phyloP scores from a whole-genome alignment of 2,888 invertebrate species.

The Chydorus sphaericus region DNA sequence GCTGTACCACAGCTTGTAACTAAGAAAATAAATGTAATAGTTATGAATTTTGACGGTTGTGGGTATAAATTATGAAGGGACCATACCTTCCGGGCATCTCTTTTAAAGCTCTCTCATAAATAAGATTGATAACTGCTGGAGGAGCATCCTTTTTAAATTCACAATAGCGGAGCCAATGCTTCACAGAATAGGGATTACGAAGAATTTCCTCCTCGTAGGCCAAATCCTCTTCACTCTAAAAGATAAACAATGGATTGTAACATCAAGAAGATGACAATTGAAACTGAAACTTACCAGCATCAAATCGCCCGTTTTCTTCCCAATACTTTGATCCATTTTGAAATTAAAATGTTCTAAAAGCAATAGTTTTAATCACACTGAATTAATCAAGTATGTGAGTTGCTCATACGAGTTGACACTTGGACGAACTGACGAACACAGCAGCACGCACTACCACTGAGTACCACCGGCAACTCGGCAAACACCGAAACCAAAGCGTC shows the following conservation, averaged over 20 bases:
- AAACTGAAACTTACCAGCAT: neutral
- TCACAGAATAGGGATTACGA: conserved; percentile 91
- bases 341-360: too few species aligned
- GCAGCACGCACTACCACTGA: too few species aligned
- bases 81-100: conserved; percentile 82
- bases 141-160: conserved; percentile 71
- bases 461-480: too few species aligned
- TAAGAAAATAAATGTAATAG: conserved; percentile 23
- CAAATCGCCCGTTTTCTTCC: neutral
- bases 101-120: conserved; percentile 90
- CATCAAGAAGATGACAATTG: neutral
- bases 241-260: conserved; percentile 1
- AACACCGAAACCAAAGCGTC: too few species aligned
- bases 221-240: conserved; percentile 78
- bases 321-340: neutral
- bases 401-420: too few species aligned
- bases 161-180: conserved; percentile 95
- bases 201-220: conserved; percentile 98
- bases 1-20: conserved; percentile 92
- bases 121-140: conserved; percentile 67
- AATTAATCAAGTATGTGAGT: too few species aligned
- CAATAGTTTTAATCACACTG: too few species aligned
- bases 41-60: neutral
- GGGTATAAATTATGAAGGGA: neutral
- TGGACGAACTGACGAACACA: too few species aligned